A percentile compares a stretch with the other conserved stretches of the same genome.
phyloP scores from a whole-genome alignment of 2,888 invertebrate species.

The Euclidia mi region DNA sequence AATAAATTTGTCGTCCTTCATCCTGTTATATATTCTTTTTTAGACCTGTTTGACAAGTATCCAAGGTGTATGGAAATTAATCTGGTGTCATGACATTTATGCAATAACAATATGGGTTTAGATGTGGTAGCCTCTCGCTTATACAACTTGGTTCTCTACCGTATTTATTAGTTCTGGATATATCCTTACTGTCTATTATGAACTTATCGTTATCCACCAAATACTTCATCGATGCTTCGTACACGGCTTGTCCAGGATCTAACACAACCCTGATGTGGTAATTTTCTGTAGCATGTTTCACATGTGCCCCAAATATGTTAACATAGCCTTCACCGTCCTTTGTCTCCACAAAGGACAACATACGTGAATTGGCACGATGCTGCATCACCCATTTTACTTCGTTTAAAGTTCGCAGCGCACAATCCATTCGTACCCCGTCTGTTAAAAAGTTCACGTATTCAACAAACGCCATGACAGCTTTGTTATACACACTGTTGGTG shows the following conservation, averaged over 20 bases:
- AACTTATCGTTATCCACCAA: constrained; percentile 89
- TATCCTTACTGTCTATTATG: constrained; percentile 88
- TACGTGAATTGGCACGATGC: constrained; percentile 91
- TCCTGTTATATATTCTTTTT: too few species aligned
- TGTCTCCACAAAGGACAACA: constrained; percentile 93
- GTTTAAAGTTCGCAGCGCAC: neutral
- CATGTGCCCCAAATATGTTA: constrained; percentile 93
- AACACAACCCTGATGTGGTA: constrained; percentile 95
- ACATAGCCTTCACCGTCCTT: constrained; percentile 96
- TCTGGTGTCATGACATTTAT: constrained; percentile 38
- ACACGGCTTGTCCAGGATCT: constrained; percentile 93
- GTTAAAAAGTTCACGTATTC: constrained; percentile 90
- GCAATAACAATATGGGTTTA: constrained; percentile 96
- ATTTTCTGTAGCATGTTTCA: constrained; percentile 87
- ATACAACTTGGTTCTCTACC: constrained; percentile 95
- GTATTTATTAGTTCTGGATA: constrained; percentile 91
- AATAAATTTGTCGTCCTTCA: too few species aligned
- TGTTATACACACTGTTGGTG: constrained; percentile 80
- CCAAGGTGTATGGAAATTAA: too few species aligned
- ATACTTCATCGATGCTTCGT: constrained; percentile 94
- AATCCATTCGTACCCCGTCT: constrained; percentile 64
- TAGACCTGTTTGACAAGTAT: too few species aligned
- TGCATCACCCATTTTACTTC: constrained; percentile 91
- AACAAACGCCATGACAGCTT: constrained; percentile 91
- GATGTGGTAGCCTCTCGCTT: constrained; percentile 92